These are phyloP conservation scores for Seriola quinqueradiata DNA, from an alignment of 2,113 vertebrate genomes.

Conservation along the genomic window DNA sequence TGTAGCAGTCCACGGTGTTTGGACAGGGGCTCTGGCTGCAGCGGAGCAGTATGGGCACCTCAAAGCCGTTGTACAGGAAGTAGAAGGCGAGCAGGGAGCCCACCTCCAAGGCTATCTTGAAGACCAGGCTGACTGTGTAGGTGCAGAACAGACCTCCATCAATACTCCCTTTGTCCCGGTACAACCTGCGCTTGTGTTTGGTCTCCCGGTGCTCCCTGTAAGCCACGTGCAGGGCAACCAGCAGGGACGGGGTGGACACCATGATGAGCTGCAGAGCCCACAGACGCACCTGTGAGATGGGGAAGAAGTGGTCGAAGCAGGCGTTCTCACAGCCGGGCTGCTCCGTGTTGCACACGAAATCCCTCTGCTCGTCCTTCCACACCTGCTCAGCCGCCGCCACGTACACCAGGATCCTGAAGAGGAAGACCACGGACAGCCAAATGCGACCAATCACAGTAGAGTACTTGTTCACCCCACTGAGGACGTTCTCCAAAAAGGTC, in stretches of 20 bases:
- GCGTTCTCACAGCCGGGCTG: conserved; percentile 92
- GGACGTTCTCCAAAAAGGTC: conserved; percentile 86
- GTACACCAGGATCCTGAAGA: conserved; percentile 90
- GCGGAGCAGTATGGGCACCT: conserved; percentile 83
- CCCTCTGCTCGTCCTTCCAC: conserved; percentile 91
- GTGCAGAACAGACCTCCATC: conserved; percentile 89
- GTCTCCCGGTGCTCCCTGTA: conserved; percentile 87
- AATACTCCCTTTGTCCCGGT: conserved; percentile 80
- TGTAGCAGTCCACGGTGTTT: conserved; percentile 88
- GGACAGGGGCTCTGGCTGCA: conserved; percentile 89
- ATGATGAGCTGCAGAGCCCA: conserved; percentile 93
- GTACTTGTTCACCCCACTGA: conserved; percentile 91
- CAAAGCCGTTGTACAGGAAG: conserved; percentile 88
- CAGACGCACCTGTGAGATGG: conserved; percentile 90
- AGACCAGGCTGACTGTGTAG: conserved; percentile 88
- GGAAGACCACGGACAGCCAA: conserved; percentile 89
- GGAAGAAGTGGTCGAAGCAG: conserved; percentile 93
- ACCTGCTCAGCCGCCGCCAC: conserved; percentile 88
- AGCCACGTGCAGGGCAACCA: conserved; percentile 90
- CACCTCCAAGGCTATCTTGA: conserved; percentile 88
- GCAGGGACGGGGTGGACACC: conserved; percentile 90
- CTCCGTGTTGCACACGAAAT: conserved; percentile 89
- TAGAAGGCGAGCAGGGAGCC: conserved; percentile 89
- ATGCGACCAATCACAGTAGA: conserved; percentile 89
- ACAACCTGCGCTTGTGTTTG: conserved; percentile 81